Conservation (phyloP, 2,888 invertebrate species). For the Heteromurus nitidus region DNA sequence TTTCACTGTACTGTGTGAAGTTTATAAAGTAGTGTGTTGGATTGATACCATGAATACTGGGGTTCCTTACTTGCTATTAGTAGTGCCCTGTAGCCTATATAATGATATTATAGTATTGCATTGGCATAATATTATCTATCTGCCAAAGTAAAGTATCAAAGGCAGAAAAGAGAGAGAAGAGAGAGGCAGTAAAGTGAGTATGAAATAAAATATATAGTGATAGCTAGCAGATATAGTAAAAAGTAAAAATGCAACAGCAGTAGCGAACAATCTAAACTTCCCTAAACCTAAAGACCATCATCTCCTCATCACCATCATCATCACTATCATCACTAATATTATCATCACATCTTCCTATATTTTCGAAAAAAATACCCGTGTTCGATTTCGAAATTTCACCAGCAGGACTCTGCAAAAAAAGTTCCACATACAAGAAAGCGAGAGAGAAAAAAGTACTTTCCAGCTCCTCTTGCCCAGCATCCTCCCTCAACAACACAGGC, state of each 20-base stretch:
- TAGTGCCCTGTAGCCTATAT: slow-evolving; percentile 18
- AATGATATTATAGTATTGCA: slow-evolving; percentile 33
- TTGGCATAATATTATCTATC: slow-evolving; percentile 62
- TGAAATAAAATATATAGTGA: slow-evolving; percentile 28
- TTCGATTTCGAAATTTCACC: slow-evolving; percentile 28
- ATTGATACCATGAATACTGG: slow-evolving; percentile 18
- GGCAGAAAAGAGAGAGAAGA: slow-evolving; percentile 27
- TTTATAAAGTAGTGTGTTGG: background rate
- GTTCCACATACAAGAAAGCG: background rate
- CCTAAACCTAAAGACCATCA: slow-evolving; percentile 66
- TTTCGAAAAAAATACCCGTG: slow-evolving; percentile 37
- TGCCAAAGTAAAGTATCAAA: slow-evolving; percentile 58
- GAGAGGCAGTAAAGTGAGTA: slow-evolving; percentile 32
- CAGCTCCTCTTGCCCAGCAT: slow-evolving; percentile 21
- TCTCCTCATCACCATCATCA: slow-evolving; percentile 58
- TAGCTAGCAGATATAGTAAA: slow-evolving; percentile 26
- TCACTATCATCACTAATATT: slow-evolving; percentile 45
- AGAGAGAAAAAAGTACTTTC: slow-evolving; percentile 13
- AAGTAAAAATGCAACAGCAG: slow-evolving; percentile 64
- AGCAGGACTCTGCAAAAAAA: background rate
- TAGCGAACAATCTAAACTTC: slow-evolving; percentile 63
- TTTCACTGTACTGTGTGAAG: background rate
- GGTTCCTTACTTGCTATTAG: too few species aligned
- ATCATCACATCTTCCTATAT: slow-evolving; percentile 58
- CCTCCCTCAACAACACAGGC: slow-evolving; percentile 10